These are phyloP conservation scores for Ligdia adustata DNA, from an alignment of 2,888 invertebrate species.

Conservation along the genomic window DNA sequence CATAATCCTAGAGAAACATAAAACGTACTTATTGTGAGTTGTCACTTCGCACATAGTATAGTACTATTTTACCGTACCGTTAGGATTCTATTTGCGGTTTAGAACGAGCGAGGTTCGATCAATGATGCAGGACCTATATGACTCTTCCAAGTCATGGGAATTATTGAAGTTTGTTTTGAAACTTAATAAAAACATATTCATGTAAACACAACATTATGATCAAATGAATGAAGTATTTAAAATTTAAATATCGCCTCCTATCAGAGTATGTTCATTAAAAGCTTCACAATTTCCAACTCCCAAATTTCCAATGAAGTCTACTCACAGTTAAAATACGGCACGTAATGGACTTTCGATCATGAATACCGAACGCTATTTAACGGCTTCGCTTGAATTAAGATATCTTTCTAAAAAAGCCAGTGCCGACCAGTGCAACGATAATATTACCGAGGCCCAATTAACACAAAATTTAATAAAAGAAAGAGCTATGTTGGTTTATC, in stretches of 20 bases:
- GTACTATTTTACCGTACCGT: too few species aligned
- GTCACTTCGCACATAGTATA: too few species aligned
- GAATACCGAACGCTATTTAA: slow-evolving; percentile 12
- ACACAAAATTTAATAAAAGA: slow-evolving; percentile 1
- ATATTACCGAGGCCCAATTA: slow-evolving; percentile 4
- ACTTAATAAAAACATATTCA: background rate
- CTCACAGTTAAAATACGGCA: slow-evolving; percentile 6
- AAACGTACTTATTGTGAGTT: too few species aligned
- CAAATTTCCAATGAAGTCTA: background rate
- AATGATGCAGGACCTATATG: slow-evolving; percentile 18
- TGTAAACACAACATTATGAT: background rate
- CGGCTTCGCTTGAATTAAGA: slow-evolving; percentile 14
- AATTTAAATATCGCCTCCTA: background rate
- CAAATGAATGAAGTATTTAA: background rate
- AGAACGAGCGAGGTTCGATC: slow-evolving; percentile 27
- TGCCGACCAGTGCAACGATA: slow-evolving; percentile 7
- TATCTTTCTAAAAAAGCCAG: slow-evolving; percentile 16
- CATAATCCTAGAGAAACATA: too few species aligned
- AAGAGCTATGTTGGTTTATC: slow-evolving; percentile 2
- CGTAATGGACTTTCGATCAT: slow-evolving; percentile 18
- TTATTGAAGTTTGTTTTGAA: too few species aligned
- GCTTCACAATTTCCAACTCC: background rate
- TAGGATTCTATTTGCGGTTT: slow-evolving; percentile 42
- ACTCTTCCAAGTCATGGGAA: too few species aligned
- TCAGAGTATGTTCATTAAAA: background rate